These are phyloP conservation scores for Tapirus terrestris DNA, from an alignment of 2,113 vertebrate species.

Conservation along the genomic window DNA sequence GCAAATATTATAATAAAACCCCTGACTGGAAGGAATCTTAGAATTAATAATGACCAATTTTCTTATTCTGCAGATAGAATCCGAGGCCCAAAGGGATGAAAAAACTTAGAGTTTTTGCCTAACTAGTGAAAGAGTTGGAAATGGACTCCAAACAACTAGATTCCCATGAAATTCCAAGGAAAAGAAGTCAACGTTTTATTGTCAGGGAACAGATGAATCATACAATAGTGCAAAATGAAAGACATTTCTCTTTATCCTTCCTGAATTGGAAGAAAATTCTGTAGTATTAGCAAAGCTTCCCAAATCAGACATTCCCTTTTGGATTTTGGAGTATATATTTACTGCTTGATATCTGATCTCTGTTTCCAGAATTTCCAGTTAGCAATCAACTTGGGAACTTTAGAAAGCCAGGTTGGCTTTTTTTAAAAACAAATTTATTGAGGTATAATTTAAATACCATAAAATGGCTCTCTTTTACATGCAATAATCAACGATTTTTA, in stretches of 20 bases:
- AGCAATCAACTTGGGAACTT: slow-evolving; percentile 8
- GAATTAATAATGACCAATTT: background rate
- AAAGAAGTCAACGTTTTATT: background rate
- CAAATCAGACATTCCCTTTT: background rate
- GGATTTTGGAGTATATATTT: background rate
- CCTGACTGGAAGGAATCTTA: background rate
- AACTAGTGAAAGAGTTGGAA: background rate
- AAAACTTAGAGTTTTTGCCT: background rate
- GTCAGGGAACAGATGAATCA: background rate
- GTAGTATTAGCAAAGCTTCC: background rate
- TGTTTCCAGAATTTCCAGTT: background rate
- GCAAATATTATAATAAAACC: background rate
- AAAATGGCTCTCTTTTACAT: background rate
- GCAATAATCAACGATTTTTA: background rate
- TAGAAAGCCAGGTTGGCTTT: slow-evolving; percentile 33
- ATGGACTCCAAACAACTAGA: background rate
- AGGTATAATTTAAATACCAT: background rate
- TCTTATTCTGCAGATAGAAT: background rate
- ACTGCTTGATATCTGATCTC: background rate
- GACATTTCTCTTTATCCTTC: background rate
- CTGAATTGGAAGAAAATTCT: background rate
- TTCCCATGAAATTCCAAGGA: background rate
- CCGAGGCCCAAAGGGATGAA: background rate
- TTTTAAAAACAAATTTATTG: background rate
- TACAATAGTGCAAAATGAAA: background rate